Percentiles rank a stretch among this genome's conserved stretches.
Evolutionary conservation across 2,888 invertebrate genomes (phyloP).

Genomic region (Dynastes tityus): DNA sequence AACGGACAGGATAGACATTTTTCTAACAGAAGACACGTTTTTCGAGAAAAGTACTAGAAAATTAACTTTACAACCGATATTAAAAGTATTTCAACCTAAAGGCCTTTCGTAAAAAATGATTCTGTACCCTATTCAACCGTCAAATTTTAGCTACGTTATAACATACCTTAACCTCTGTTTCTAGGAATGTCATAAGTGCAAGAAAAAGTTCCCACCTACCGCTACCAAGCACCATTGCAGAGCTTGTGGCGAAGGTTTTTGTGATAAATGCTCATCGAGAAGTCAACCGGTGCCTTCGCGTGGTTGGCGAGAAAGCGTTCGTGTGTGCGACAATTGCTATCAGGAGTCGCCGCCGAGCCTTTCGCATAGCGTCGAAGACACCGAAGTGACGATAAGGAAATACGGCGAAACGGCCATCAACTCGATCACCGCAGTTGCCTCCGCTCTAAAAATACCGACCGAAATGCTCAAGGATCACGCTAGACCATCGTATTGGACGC

Average conservation of each 20-base stretch:
- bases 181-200: constrained; percentile 80
- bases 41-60: too few species aligned
- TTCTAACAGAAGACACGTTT: too few species aligned
- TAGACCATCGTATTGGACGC: constrained; percentile 86
- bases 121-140: too few species aligned
- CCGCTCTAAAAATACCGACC: constrained; percentile 82
- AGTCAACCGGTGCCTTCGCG: constrained; percentile 79
- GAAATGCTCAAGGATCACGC: constrained; percentile 85
- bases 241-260: constrained; percentile 86
- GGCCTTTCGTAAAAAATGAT: too few species aligned
- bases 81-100: too few species aligned
- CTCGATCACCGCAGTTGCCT: constrained; percentile 80
- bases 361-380: constrained; percentile 61
- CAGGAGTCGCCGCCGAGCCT: constrained; percentile 64
- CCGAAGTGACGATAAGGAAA: constrained; percentile 75
- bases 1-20: too few species aligned
- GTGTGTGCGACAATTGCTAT: constrained; percentile 83
- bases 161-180: background rate
- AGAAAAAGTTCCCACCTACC: constrained; percentile 73
- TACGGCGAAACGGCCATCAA: constrained; percentile 83
- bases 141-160: too few species aligned
- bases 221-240: constrained; percentile 84
- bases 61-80: too few species aligned
- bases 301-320: constrained; percentile 81
- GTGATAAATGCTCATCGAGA: constrained; percentile 80